Conservation (phyloP, 2,888 invertebrate genomes). For the Griposia aprilina region DNA sequence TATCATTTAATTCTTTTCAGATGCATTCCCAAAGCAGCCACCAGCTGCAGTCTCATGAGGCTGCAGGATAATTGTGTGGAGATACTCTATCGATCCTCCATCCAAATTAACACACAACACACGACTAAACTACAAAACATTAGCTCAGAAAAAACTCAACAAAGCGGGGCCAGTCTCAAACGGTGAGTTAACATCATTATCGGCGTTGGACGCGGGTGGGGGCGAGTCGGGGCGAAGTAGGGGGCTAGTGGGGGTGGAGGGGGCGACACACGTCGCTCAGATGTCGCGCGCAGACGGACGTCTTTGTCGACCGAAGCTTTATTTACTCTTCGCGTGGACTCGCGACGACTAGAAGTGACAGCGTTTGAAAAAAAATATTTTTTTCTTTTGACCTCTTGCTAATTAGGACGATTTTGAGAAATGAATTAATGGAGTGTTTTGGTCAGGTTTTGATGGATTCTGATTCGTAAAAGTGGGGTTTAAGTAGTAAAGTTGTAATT, state of each 20-base stretch:
- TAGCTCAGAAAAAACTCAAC: slow-evolving; percentile 86
- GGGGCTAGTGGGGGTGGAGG: slow-evolving; percentile 63
- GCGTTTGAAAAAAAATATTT: slow-evolving; percentile 74
- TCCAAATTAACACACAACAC: slow-evolving; percentile 65
- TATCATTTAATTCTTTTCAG: neutral
- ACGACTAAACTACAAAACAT: slow-evolving; percentile 70
- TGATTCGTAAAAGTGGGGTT: neutral
- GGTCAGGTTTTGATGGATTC: slow-evolving; percentile 20
- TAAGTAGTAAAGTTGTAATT: neutral
- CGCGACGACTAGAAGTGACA: slow-evolving; percentile 85
- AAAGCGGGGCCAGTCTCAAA: slow-evolving; percentile 84
- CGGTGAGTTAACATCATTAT: slow-evolving; percentile 90
- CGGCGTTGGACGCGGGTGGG: slow-evolving; percentile 79
- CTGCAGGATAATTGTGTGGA: too few relatives aligned
- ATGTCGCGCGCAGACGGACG: slow-evolving; percentile 90
- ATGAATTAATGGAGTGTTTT: slow-evolving; percentile 41
- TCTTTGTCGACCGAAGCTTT: slow-evolving; percentile 90
- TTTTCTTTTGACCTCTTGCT: slow-evolving; percentile 68
- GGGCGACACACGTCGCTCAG: slow-evolving; percentile 90
- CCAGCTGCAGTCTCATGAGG: slow-evolving; percentile 9
- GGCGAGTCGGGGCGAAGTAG: slow-evolving; percentile 54
- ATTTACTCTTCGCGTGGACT: slow-evolving; percentile 83
- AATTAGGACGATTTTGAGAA: slow-evolving; percentile 72
- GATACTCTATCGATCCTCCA: slow-evolving; percentile 29
- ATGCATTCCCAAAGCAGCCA: neutral